Evolutionary conservation across 2,888 invertebrate genomes (phyloP), one percentile per base, ranked within the genome.

Genomic region (Polydrusus cervinus): DNA sequence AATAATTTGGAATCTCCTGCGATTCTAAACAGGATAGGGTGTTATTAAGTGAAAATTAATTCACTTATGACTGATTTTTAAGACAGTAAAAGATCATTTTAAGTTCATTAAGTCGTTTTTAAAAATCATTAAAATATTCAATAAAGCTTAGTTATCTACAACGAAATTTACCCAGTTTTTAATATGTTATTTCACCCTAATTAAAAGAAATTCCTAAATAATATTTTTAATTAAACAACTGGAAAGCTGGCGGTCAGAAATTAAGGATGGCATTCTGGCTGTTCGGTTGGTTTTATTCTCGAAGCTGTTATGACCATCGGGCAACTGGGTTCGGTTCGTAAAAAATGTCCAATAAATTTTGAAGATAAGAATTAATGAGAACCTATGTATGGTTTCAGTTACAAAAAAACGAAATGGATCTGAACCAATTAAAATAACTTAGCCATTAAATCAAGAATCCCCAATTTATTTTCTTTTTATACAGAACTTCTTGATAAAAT

Each of bases 401-500:
- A n/a, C 51, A 20, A 51, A 51, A 25, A 9, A 51, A 18, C 47
- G 47, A 20, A 51, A 51, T 11, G 20, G 20, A 51, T 51, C 18
- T 20, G 20, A 51, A n/a, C 51, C 51, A 51, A 51, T 51, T 51
- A 51, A 51, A 51, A 51, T 51, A 51, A 20, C 5, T 51, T 51
- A 11, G 20, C 18, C 10, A 18, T n/a, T 11, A 2, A 51, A 51
- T 16, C 1, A 47, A 25, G 25, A 5, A 9, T 47, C 8, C 25
- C 25, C 16, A 47, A 47, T 13, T 43, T n/a, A 43, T 43, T 13
- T 43, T 43, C 43, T 43, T 43, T 8, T 43, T n/a, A 43, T 34
- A n/a, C n/a, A n/a, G n/a, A n/a, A n/a, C 34, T 34, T 34, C 1
- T 34, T 7, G 34, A 34, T 34, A 34, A 8, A 34, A 3, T 1